Percentiles rank a stretch among this genome's conserved stretches.
These are phyloP conservation scores for Drepanosiphum platanoidis DNA, from an alignment of 2,888 invertebrate species.

Conservation along the genomic window DNA sequence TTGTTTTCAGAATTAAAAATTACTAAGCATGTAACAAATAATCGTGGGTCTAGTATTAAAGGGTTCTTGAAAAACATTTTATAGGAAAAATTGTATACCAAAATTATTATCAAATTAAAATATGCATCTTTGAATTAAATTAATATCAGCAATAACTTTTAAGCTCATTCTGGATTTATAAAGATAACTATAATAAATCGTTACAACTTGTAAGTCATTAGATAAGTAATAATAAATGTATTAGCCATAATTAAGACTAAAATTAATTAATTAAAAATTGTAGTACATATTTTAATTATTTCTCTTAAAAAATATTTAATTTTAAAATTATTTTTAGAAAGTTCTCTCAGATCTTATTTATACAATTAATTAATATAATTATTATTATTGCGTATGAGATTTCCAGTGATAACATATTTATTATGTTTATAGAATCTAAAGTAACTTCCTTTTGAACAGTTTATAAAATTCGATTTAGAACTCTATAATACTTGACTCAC, in stretches of 20 bases:
- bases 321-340: background rate
- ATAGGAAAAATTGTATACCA: too few species aligned
- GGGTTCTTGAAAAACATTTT: background rate
- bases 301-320: background rate
- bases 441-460: background rate
- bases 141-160: background rate
- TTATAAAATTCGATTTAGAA: background rate
- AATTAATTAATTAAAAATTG: too few species aligned
- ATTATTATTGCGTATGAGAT: background rate
- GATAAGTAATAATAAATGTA: background rate
- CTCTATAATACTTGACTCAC: background rate
- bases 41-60: background rate
- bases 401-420: background rate
- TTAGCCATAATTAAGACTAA: background rate
- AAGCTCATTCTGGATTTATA: background rate
- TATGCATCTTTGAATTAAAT: background rate
- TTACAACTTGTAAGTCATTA: background rate
- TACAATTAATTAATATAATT: background rate
- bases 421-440: background rate
- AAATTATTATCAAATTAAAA: background rate
- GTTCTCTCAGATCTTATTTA: too few species aligned
- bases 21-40: background rate
- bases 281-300: too few species aligned
- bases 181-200: background rate
- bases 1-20: conserved; percentile 26